Evolutionary conservation across 1,140 invertebrate species (phyloP).

Genomic region (Druon quercuslanigerum): DNA sequence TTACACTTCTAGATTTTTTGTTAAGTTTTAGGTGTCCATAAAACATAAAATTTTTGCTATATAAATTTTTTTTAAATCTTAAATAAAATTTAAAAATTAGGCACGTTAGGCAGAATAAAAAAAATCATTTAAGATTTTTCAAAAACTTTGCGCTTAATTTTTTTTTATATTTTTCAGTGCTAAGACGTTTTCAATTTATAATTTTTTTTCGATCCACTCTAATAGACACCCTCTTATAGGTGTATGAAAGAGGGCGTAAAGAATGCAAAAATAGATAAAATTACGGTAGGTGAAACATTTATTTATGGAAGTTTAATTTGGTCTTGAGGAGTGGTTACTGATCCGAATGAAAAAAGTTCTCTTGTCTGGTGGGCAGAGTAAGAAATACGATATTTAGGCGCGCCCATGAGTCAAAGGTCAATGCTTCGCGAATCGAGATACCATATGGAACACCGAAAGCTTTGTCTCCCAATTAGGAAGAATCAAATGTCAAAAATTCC

Average conservation of each 20-base stretch:
- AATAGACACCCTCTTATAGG: too few species aligned
- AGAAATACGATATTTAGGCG: conserved; percentile 5
- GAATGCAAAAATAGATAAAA: neutral
- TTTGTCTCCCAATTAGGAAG: conserved; percentile 18
- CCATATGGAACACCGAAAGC: neutral
- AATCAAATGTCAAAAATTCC: conserved; percentile 2
- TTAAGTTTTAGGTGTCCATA: too few species aligned
- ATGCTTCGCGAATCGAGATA: conserved; percentile 3
- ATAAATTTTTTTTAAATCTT: too few species aligned
- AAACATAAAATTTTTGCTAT: too few species aligned
- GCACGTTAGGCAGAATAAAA: too few species aligned
- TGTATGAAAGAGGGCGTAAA: neutral
- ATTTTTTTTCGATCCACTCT: too few species aligned
- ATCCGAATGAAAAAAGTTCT: neutral
- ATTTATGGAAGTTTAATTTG: neutral
- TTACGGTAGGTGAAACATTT: neutral
- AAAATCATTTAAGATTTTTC: too few species aligned
- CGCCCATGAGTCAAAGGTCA: conserved; percentile 5
- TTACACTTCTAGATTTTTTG: too few species aligned
- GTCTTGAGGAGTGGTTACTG: neutral
- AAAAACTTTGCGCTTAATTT: too few species aligned
- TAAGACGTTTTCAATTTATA: too few species aligned
- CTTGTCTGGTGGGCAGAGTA: neutral
- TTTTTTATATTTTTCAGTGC: too few species aligned
- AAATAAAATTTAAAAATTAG: too few species aligned